Evolutionary conservation across 2,888 invertebrate genomes (phyloP).

Genomic region (Antheraea yamamai): DNA sequence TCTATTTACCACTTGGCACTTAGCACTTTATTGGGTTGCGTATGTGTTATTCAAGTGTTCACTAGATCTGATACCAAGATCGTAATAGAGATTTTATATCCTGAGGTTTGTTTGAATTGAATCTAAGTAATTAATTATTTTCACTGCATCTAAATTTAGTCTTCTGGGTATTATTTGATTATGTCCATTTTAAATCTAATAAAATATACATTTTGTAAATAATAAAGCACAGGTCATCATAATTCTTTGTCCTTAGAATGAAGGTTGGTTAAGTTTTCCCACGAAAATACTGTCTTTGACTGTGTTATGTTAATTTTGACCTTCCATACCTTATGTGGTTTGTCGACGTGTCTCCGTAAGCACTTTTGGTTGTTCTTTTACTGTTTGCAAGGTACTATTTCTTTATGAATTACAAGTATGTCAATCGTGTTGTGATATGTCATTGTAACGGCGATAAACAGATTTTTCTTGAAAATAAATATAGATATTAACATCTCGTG

Average conservation of each 20-base stretch:
- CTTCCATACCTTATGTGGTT: constrained; percentile 5
- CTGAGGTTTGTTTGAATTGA: neutral
- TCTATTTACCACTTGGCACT: too few species aligned
- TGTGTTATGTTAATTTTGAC: constrained; percentile 7
- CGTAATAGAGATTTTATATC: too few species aligned
- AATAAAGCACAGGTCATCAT: neutral
- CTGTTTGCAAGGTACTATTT: neutral
- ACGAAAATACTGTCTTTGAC: constrained; percentile 4
- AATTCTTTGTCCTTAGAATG: neutral
- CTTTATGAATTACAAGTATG: neutral
- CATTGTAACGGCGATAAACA: neutral
- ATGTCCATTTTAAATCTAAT: neutral
- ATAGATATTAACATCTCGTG: too few species aligned
- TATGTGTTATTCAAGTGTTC: too few species aligned
- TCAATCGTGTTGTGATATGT: neutral
- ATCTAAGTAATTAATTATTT: neutral
- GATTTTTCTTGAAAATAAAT: neutral
- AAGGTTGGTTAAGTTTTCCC: constrained; percentile 10
- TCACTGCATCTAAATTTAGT: neutral
- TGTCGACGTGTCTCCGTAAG: constrained; percentile 6
- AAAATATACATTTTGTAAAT: neutral
- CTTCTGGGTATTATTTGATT: neutral
- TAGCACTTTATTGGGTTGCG: too few species aligned
- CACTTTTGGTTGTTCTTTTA: neutral
- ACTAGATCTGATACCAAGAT: too few species aligned